Base-by-base conservation (phyloP, 2,113 vertebrate species). In the Poecile atricapillus region DNA sequence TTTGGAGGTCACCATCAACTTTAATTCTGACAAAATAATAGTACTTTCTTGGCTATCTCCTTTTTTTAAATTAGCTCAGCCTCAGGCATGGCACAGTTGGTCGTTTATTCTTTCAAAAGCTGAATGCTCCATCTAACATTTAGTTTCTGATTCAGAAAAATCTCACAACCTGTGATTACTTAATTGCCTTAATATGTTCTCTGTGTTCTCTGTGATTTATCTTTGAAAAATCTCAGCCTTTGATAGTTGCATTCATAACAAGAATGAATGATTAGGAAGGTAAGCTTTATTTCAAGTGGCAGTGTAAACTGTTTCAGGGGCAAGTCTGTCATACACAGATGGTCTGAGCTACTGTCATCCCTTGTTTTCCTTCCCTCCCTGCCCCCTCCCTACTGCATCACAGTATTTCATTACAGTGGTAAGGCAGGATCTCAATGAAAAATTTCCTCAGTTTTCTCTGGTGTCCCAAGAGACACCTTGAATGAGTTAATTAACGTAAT, bases 1-100 rank as follows among this genome's bases (percentile, higher is more conserved):
- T 89, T 71, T 68, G 18, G 46, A 94, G 17, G 47, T 88, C 47
- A 52, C 24, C 59, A 16, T 52, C 16, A 58, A 33, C 19, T 83
- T 78, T 15, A 71, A 65, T 91, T 81, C 69, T 90, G 56, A 78
- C 75, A 83, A 65, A 89, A 52, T 94, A 90, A 70, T 90, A 87
- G 23, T 58, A 75, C 37, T 39, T 83, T 70, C 25, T 82, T 75
- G 52, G 33, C 41, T 91, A 41, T 28, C 19, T 92, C 24, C 5
- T 67, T 90, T 31, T 53, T 73, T 75, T 44, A 75, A 73, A 69
- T n/a, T 52, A 69, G 17, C 43, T 87, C 22, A 71, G 80, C 44
- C 65, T 84, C 69, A 64, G 53, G 46, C 60, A 73, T 43, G 22
- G 25, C 0, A 0, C 27, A 35, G 14, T 69, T 62, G 13, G 4